phyloP scores from a whole-genome alignment of 2,113 vertebrate genomes.

The Grallaria varia region DNA sequence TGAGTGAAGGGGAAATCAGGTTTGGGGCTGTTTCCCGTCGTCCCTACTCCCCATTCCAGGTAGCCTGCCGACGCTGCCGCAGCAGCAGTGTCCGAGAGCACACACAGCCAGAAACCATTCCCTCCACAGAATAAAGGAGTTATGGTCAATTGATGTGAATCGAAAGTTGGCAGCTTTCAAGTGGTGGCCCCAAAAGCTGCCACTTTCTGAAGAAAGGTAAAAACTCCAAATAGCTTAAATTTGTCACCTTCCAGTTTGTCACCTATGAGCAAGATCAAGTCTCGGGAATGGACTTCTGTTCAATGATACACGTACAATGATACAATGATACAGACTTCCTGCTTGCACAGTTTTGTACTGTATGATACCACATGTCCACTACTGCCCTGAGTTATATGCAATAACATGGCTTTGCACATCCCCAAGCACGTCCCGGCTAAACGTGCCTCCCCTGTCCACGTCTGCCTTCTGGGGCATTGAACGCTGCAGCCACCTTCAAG shows the following conservation, averaged over 20 bases:
- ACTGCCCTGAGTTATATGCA: neutral
- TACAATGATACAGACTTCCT: neutral
- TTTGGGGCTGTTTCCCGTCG: neutral
- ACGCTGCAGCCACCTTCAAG: accelerated
- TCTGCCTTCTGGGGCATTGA: accelerated
- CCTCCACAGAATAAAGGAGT: neutral
- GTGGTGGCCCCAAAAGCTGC: neutral
- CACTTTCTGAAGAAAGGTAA: neutral
- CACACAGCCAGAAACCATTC: neutral
- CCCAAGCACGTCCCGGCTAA: neutral
- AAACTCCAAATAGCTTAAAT: neutral
- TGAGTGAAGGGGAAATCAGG: neutral
- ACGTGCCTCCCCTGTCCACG: accelerated
- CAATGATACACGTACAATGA: accelerated
- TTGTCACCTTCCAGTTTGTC: neutral
- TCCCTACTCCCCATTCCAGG: neutral
- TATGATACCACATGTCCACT: accelerated
- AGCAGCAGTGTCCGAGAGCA: neutral
- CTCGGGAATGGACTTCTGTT: neutral
- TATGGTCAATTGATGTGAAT: neutral
- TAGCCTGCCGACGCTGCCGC: neutral
- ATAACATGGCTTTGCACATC: neutral
- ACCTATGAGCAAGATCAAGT: neutral
- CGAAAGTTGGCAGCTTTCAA: neutral
- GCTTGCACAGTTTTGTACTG: neutral